Evolutionary conservation across 2,797 vertebrate genomes (phyloP).

Genomic region (Poecilia gillii): DNA sequence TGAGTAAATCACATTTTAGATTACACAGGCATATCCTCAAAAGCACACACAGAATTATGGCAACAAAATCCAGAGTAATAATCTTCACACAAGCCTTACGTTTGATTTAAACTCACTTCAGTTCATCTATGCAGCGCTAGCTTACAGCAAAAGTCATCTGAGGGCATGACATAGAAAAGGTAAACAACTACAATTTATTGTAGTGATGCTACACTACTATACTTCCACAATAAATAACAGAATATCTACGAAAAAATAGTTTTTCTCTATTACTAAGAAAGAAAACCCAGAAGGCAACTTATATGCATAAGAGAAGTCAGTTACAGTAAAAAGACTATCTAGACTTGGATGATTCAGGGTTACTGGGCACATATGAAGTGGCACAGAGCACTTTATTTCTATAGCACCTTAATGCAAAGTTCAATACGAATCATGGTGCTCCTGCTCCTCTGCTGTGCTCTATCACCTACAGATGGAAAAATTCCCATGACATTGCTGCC

Average conservation of each 20-base stretch:
- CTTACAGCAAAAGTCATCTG: background rate
- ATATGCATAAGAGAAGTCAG: background rate
- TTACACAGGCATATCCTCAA: constrained; percentile 19
- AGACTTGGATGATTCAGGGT: constrained; percentile 21
- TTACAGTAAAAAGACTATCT: constrained; percentile 19
- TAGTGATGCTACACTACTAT: background rate
- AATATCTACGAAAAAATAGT: background rate
- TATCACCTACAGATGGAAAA: constrained; percentile 55
- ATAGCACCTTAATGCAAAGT: background rate
- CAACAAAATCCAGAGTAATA: background rate
- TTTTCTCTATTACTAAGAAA: background rate
- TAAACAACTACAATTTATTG: background rate
- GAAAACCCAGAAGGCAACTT: background rate
- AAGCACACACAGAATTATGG: background rate
- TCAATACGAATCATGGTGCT: constrained; percentile 13
- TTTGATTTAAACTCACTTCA: background rate
- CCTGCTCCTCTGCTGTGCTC: constrained; percentile 41
- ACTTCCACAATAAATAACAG: background rate
- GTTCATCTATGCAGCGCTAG: background rate
- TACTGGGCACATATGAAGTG: constrained; percentile 7
- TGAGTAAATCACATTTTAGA: constrained; percentile 28
- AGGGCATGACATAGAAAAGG: background rate
- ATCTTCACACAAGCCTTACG: background rate
- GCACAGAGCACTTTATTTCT: background rate
- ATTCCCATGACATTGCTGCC: constrained; percentile 42